phyloP scores from a whole-genome alignment of 2,888 invertebrate genomes.

The Criorhina ranunculi region DNA sequence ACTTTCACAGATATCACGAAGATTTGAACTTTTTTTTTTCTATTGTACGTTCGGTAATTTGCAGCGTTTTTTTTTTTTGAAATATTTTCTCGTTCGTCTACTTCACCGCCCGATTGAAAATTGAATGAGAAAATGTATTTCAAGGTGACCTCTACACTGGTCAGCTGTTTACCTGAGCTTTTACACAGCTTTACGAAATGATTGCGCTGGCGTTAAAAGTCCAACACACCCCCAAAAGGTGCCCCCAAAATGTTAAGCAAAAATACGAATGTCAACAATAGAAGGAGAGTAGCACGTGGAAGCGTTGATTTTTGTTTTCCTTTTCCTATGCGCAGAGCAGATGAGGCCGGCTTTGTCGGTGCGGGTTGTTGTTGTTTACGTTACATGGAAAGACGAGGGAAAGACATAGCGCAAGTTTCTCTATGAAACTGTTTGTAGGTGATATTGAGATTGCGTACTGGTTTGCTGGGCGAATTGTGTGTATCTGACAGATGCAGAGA shows the following conservation, averaged over 20 bases:
- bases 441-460: slow-evolving; percentile 7
- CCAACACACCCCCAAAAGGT: slow-evolving; percentile 74
- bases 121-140: slow-evolving; percentile 75
- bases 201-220: slow-evolving; percentile 68
- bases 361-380: slow-evolving; percentile 55
- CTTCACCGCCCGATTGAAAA: slow-evolving; percentile 75
- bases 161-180: slow-evolving; percentile 74
- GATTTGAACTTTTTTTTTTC: slow-evolving; percentile 19
- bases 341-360: slow-evolving; percentile 54
- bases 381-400: slow-evolving; percentile 3
- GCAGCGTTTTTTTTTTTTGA: neutral
- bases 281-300: slow-evolving; percentile 60
- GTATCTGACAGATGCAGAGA: slow-evolving; percentile 47
- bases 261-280: slow-evolving; percentile 33
- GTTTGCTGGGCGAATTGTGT: neutral
- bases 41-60: slow-evolving; percentile 4
- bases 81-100: slow-evolving; percentile 61
- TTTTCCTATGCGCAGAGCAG: slow-evolving; percentile 11
- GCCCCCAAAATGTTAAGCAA: slow-evolving; percentile 47
- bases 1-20: slow-evolving; percentile 31
- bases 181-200: slow-evolving; percentile 60
- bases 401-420: slow-evolving; percentile 19
- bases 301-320: slow-evolving; percentile 44
- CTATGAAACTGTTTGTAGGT: neutral
- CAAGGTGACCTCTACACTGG: slow-evolving; percentile 76